A percentile compares a stretch with the other conserved stretches of the same genome.
phyloP scores from a whole-genome alignment of 1,140 invertebrate species.

The Sinonovacula constricta region DNA sequence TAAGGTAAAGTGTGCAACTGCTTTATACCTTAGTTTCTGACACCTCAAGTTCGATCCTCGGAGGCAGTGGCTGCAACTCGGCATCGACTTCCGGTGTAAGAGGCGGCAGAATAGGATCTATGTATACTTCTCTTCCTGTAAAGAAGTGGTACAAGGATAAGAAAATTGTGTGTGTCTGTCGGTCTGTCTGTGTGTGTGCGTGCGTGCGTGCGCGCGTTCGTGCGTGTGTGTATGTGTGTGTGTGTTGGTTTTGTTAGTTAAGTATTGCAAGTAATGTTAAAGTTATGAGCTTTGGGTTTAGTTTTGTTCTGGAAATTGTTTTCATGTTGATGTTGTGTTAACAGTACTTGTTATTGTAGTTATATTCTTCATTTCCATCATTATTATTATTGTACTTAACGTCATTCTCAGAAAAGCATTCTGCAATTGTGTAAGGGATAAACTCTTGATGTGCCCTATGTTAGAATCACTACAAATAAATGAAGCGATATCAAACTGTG shows the following conservation, averaged over 20 bases:
- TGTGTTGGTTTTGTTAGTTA: too few relatives aligned
- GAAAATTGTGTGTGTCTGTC: not conserved
- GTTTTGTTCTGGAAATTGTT: not conserved
- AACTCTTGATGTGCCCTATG: too few relatives aligned
- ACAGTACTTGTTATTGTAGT: too few relatives aligned
- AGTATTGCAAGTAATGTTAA: not conserved
- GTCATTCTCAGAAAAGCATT: too few relatives aligned
- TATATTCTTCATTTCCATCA: too few relatives aligned
- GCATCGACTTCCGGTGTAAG: not conserved
- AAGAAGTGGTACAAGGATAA: not conserved
- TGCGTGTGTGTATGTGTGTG: too few relatives aligned
- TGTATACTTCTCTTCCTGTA: conserved; percentile 25
- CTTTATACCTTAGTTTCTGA: conserved; percentile 15
- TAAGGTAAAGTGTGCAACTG: too few relatives aligned
- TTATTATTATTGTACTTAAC: too few relatives aligned
- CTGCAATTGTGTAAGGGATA: too few relatives aligned
- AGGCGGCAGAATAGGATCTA: conserved; percentile 27
- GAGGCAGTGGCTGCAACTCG: not conserved
- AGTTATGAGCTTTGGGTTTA: not conserved
- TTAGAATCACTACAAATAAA: too few relatives aligned
- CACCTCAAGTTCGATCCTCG: conserved; percentile 16
- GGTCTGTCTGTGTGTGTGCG: not conserved
- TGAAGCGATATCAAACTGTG: too few relatives aligned
- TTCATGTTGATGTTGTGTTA: too few relatives aligned
- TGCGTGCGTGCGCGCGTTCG: not conserved